Evolutionary conservation across 2,888 invertebrate genomes (phyloP).

Genomic region (Chrysolina oricalcia): DNA sequence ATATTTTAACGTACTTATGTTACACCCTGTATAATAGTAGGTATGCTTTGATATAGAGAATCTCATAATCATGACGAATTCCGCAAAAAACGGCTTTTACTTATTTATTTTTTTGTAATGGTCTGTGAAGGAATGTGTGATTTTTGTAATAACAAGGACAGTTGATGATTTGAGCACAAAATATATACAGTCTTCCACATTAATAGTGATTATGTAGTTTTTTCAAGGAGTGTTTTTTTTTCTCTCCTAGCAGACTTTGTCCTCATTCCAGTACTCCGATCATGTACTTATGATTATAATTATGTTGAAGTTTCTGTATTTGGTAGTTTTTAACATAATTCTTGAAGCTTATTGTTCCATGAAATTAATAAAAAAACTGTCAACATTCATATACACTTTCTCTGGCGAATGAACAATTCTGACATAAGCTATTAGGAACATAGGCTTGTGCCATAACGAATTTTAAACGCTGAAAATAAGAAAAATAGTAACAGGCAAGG

Average conservation of each 20-base stretch:
- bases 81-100: not conserved
- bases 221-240: conserved; percentile 35
- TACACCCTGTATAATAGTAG: too few species aligned
- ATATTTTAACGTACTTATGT: too few species aligned
- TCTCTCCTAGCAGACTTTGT: conserved; percentile 27
- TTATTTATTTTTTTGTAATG: not conserved
- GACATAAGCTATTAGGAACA: too few species aligned
- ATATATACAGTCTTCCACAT: conserved; percentile 31
- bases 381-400: too few species aligned
- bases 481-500: too few species aligned
- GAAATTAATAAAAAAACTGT: too few species aligned
- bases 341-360: too few species aligned
- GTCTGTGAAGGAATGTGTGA: not conserved
- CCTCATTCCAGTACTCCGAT: conserved; percentile 25
- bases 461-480: too few species aligned
- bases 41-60: not conserved
- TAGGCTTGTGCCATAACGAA: too few species aligned
- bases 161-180: conserved; percentile 27
- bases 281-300: conserved; percentile 15
- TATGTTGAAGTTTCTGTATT: conserved; percentile 8
- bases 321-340: not conserved
- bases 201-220: conserved; percentile 5
- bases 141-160: conserved; percentile 15
- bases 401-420: too few species aligned
- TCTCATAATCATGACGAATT: conserved; percentile 8